Conservation (phyloP, 2,797 vertebrate species). For the Brachymystax lenok region DNA sequence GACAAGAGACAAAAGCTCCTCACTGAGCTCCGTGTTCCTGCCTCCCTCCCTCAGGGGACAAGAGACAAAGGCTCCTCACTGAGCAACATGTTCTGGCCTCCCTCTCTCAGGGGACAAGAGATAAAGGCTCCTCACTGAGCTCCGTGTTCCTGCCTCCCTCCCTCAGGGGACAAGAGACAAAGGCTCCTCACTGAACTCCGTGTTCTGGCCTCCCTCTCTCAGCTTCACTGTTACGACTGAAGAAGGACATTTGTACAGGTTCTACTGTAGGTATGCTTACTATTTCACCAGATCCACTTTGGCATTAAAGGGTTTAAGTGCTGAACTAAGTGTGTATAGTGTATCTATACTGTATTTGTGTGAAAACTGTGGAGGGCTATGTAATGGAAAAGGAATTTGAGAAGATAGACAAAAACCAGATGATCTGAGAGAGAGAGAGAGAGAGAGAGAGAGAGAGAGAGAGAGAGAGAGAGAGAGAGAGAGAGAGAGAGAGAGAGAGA, state of each 20-base stretch:
- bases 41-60: conserved; percentile 42
- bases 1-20: conserved; percentile 51
- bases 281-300: conserved; percentile 32
- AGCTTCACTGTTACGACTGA: conserved; percentile 11
- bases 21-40: conserved; percentile 58
- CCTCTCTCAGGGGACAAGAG: no score
- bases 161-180: no score
- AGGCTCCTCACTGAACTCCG: no score
- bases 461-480: neutral
- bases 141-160: conserved; percentile 19
- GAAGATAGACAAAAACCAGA: conserved; percentile 40
- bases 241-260: conserved; percentile 4
- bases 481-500: conserved; percentile 3
- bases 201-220: conserved; percentile 4
- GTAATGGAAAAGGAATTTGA: conserved; percentile 26
- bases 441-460: conserved; percentile 6
- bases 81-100: conserved; percentile 42
- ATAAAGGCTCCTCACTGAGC: no score
- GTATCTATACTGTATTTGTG: conserved; percentile 11
- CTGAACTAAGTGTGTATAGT: conserved; percentile 10
- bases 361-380: conserved; percentile 22
- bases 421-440: conserved; percentile 23
- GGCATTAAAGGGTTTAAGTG: conserved; percentile 20
- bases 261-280: conserved; percentile 21
- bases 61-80: conserved; percentile 61